Evolutionary conservation across 2,113 vertebrate genomes (phyloP).

Genomic region (Neofelis nebulosa): DNA sequence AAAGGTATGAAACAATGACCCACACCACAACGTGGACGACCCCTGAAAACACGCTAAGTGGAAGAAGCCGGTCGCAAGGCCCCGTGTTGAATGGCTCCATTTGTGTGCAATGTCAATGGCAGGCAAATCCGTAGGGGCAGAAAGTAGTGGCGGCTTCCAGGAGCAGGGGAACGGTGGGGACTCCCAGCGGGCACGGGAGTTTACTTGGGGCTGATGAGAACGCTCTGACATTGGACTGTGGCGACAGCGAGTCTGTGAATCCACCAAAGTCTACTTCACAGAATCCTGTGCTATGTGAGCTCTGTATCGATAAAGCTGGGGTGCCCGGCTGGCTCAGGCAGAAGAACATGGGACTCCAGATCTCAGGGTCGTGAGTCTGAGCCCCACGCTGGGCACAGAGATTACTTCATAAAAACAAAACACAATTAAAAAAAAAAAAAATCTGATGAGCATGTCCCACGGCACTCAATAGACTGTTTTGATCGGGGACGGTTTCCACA

Average conservation of each 20-base stretch:
- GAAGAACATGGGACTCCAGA: too few species aligned
- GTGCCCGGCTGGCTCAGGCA: too few species aligned
- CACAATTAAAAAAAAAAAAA: not conserved
- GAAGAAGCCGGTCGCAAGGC: not conserved
- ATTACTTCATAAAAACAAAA: not conserved
- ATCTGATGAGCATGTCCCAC: not conserved
- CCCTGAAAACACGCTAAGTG: not conserved
- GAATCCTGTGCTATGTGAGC: not conserved
- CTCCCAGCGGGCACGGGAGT: not conserved
- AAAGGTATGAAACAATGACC: not conserved
- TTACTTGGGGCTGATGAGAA: not conserved
- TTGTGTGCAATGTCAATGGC: not conserved
- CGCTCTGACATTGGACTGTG: not conserved
- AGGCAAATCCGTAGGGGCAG: not conserved
- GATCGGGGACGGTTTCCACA: not conserved
- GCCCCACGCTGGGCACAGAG: not conserved
- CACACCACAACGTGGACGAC: not conserved
- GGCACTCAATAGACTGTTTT: not conserved
- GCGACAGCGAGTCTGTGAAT: not conserved
- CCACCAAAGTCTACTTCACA: not conserved
- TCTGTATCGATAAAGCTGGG: not conserved
- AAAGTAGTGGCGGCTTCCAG: not conserved
- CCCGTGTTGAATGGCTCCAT: not conserved
- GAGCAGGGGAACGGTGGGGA: not conserved
- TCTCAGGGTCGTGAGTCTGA: not conserved